These are phyloP conservation scores for Nannospalax galili DNA, from an alignment of 2,113 vertebrate species.

Conservation along the genomic window DNA sequence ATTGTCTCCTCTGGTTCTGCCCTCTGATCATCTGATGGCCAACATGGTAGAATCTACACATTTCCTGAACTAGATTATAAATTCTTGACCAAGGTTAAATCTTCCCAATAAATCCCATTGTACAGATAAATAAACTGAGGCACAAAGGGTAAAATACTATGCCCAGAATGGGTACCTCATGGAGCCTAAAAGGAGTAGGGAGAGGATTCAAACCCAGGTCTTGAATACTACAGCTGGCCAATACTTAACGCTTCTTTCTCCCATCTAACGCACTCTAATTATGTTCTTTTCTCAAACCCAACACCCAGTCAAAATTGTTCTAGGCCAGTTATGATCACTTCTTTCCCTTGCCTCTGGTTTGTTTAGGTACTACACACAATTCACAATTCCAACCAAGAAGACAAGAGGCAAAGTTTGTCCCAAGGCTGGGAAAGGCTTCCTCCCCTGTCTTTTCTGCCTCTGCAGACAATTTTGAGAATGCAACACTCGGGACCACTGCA, in stretches of 20 bases:
- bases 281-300: not conserved
- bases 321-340: not conserved
- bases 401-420: not conserved
- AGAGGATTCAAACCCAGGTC: slow-evolving; percentile 27
- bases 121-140: not conserved
- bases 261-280: slow-evolving; percentile 1
- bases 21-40: not conserved
- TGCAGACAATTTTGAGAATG: not conserved
- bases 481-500: not conserved
- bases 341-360: not conserved
- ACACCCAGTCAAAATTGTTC: not conserved
- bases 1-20: not conserved
- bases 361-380: not conserved
- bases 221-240: not conserved
- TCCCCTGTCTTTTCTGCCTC: not conserved
- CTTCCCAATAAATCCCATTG: not conserved
- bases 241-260: not conserved
- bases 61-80: too few species aligned
- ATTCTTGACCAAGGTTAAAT: slow-evolving; percentile 20
- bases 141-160: slow-evolving; percentile 25
- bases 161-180: slow-evolving; percentile 12
- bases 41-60: not conserved
- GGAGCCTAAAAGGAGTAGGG: not conserved
- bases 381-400: not conserved
- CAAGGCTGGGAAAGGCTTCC: not conserved